Conservation (phyloP, 2,888 invertebrate genomes). For the Tipula unca region DNA sequence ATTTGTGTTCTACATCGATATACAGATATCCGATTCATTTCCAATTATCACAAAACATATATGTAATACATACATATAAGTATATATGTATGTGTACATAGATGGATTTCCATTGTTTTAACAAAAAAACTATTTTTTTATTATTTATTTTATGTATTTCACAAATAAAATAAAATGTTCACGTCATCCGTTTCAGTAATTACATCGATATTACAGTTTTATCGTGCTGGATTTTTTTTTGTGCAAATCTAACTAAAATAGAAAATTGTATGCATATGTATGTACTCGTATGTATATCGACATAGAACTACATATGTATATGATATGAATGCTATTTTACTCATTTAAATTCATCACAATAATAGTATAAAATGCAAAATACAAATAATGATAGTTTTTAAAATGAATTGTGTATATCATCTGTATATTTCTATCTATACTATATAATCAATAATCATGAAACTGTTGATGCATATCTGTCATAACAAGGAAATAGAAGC, state of each 20-base stretch:
- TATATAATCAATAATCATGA: neutral
- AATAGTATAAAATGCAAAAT: neutral
- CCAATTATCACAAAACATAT: neutral
- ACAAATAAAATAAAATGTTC: neutral
- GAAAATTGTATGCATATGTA: neutral
- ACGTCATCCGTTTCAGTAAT: neutral
- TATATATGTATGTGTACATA: neutral
- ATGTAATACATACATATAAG: neutral
- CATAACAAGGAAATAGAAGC: neutral
- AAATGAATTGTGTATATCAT: neutral
- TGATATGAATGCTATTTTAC: neutral
- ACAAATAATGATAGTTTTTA: neutral
- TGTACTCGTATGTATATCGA: neutral
- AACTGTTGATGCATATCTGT: neutral
- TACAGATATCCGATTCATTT: neutral
- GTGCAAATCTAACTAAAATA: neutral
- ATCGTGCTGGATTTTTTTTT: neutral
- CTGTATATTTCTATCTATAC: neutral
- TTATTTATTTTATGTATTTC: neutral
- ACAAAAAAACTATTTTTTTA: neutral
- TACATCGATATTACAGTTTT: neutral
- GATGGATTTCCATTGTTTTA: neutral
- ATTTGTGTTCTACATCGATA: neutral
- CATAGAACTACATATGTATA: neutral
- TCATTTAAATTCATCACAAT: constrained; percentile 14